Percentiles rank a stretch among this genome's conserved stretches.
phyloP scores from a whole-genome alignment of 2,113 vertebrate species.

The Phrynocephalus versicolor region DNA sequence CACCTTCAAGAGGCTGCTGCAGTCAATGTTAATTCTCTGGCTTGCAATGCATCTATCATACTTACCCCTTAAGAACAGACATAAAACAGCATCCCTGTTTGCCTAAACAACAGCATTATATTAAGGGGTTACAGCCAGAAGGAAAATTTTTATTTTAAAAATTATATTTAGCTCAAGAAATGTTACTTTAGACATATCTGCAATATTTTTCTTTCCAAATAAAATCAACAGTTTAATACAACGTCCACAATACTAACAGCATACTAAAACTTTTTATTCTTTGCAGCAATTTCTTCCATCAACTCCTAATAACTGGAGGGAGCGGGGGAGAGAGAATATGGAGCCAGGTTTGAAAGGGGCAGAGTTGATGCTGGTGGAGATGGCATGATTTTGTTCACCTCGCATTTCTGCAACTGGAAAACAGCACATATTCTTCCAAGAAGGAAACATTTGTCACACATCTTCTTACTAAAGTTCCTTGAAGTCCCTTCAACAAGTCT shows the following conservation, averaged over 20 bases:
- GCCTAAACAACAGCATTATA: neutral
- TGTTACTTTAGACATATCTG: neutral
- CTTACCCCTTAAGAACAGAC: neutral
- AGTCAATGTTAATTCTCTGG: neutral
- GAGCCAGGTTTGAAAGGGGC: neutral
- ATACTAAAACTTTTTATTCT: neutral
- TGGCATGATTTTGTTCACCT: neutral
- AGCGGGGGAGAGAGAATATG: neutral
- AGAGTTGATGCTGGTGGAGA: neutral
- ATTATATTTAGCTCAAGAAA: neutral
- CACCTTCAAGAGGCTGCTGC: neutral
- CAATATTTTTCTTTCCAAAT: neutral
- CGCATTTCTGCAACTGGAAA: neutral
- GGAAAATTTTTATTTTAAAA: neutral
- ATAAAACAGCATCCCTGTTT: neutral
- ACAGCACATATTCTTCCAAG: neutral
- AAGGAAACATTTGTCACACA: neutral
- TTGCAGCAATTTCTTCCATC: neutral
- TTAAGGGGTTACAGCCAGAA: neutral
- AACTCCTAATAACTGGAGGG: neutral
- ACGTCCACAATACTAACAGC: neutral
- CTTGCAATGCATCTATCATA: neutral
- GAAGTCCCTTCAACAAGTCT: constrained; percentile 8
- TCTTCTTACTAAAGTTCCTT: accelerated
- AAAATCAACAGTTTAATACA: neutral